Evolutionary conservation across 2,113 vertebrate species (phyloP), one percentile per base, ranked within the genome.

Genomic region (Ameiurus melas): DNA sequence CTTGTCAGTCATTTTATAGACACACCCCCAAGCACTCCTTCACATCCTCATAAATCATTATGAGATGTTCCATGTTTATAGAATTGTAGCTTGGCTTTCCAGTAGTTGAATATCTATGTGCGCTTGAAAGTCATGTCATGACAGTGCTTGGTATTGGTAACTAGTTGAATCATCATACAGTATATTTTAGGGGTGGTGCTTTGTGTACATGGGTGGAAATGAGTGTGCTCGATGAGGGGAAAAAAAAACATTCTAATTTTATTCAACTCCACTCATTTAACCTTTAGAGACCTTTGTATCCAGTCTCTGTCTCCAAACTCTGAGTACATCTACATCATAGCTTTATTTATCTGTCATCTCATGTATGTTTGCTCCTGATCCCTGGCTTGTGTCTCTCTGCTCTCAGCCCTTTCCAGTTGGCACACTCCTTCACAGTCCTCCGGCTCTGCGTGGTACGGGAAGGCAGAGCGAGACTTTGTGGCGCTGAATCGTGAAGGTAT

Each of bases 381-480:
- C 78, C 66, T 57, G 43, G 2, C 17, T 70, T 8, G 47, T 55
- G 47, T 86, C 84, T 57, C 27, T 85, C 86, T 85, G 36, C 0
- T 43, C 62, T 25, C 90, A 97, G 96, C 95, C 30, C 94, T 99
- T 77, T 95, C 97, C 51, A 94, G 93, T 86, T 99, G 98, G 98
- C 79, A 92, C 0, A 64, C 93, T 0, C 91, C 92, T 83, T 14
- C 91, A 16, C 90, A 90, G 51, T 92, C 88, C 3, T 75, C 88
- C 0, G 47, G 57, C 6, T 16, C 17, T 2, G 30, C 3, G 0
- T 51, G 57, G 0, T 27, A 89, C 84, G 91, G 77, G 0, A 92
- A 93, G 73, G 83, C 90, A 55, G 91, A 91, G 71, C 93, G 88
- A 1, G 92, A 99, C 81, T 98, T 96, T 0, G 92, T 97, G 14